Evolutionary conservation across 2,797 vertebrate species (phyloP).

Genomic region (Spinibarbus caldwelli): DNA sequence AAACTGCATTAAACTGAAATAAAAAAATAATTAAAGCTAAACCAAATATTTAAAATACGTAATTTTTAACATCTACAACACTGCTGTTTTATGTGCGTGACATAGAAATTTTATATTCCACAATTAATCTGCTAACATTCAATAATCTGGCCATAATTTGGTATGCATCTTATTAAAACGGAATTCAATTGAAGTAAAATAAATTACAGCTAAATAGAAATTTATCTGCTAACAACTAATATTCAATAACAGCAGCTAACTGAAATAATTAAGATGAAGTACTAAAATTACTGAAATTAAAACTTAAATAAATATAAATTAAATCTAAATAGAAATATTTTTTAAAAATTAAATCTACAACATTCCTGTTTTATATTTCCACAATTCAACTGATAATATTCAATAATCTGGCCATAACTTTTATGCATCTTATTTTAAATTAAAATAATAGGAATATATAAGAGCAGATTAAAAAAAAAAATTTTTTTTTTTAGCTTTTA

Average conservation of each 20-base stretch:
- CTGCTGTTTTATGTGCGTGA: neutral
- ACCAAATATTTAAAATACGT: neutral
- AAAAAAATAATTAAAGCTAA: neutral
- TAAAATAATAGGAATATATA: neutral
- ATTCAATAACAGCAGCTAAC: neutral
- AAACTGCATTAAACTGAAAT: neutral
- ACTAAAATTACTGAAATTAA: neutral
- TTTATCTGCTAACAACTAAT: neutral
- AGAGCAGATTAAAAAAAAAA: neutral
- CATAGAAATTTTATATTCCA: neutral
- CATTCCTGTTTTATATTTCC: neutral
- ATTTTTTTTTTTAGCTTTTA: neutral
- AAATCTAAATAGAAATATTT: neutral
- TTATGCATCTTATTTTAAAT: neutral
- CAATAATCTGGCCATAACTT: neutral
- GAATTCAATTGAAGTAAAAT: neutral
- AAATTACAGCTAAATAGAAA: neutral
- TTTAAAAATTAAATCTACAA: neutral
- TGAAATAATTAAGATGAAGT: neutral
- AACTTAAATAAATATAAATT: neutral
- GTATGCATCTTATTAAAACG: neutral
- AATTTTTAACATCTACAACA: neutral
- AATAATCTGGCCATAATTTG: neutral
- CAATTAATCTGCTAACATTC: neutral
- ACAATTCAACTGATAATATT: neutral